Conservation (phyloP, 1,140 invertebrate genomes). For the Diploscapter pachys region DNA sequence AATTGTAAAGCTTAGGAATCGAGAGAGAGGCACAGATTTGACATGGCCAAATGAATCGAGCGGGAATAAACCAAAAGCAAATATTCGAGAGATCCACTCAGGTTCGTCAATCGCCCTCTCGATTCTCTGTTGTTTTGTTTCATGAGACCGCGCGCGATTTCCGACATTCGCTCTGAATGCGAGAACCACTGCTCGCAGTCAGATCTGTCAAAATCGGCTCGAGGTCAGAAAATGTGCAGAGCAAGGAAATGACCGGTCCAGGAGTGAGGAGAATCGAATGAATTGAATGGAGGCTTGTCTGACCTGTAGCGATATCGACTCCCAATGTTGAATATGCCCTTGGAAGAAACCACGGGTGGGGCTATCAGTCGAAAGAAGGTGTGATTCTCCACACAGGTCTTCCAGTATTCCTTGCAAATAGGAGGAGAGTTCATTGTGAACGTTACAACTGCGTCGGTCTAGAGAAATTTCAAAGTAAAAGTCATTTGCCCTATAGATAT, state of each 20-base stretch:
- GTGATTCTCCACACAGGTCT: conserved; percentile 94
- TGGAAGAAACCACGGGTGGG: conserved; percentile 68
- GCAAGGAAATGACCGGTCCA: not conserved
- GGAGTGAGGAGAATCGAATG: conserved; percentile 8
- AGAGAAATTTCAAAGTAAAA: conserved; percentile 1
- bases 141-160: not conserved
- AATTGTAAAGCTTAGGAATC: conserved; percentile 24
- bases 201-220: too few relatives aligned
- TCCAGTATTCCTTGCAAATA: conserved; percentile 93
- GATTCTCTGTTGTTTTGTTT: not conserved
- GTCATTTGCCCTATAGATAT: not conserved
- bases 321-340: conserved; percentile 63
- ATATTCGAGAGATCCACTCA: too few relatives aligned
- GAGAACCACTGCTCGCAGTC: not conserved
- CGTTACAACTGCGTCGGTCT: conserved; percentile 8
- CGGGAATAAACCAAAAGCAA: too few relatives aligned
- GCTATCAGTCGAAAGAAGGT: conserved; percentile 91
- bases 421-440: conserved; percentile 39
- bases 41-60: too few relatives aligned
- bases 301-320: conserved; percentile 66
- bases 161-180: not conserved
- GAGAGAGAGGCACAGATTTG: not conserved
- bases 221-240: not conserved
- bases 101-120: not conserved
- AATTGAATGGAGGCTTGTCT: conserved; percentile 20